Base-by-base conservation (phyloP, 2,888 invertebrate genomes). In the Chironomus tentans region DNA sequence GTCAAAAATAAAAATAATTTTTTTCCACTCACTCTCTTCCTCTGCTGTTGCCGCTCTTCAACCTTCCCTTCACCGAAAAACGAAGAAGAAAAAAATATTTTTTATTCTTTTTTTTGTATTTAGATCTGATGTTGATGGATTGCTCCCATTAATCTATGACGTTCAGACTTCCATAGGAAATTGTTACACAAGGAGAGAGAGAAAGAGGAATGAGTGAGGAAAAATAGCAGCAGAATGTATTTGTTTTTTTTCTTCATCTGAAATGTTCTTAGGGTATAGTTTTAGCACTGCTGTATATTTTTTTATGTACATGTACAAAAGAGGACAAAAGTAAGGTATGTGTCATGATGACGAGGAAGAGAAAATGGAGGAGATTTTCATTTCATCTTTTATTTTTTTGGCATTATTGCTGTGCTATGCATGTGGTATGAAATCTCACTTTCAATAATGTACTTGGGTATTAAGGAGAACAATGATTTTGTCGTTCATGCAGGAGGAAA, bases 91-190 rank as follows among this genome's bases (percentile, higher is more conserved):
- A 50, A 50, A 56, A 18, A 56, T 56, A 18, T 56, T 56, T 56
- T 56, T 18, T 56, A 38, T 56, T 18, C 62, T 62, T 62, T 73
- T n/a, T 73, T 62, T 73, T 73, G 72, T 73, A 73, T 61, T 73
- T 73, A 73, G 72, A 73, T 73, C 72, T 83, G 82, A 83, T 83
- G 81, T 83, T 83, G 82, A 83, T 82, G 82, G 80, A 83, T 83
- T 81, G 82, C 80, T 80, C 81, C 81, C 84, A 84, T 84, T 84
- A 84, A 84, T 84, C 84, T 84, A 84, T 84, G 84, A 83, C 84
- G 83, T 83, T 83, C 82, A 83, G 83, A 82, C 83, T 84, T 78
- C 81, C 82, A 80, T 79, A 79, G 79, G 79, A 79, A 80, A 79
- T 79, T 73, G 72, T 73, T 73, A 73, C 72, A 73, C 61, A 73